phyloP scores from a whole-genome alignment of 2,797 vertebrate species.

The Trichosurus vulpecula region DNA sequence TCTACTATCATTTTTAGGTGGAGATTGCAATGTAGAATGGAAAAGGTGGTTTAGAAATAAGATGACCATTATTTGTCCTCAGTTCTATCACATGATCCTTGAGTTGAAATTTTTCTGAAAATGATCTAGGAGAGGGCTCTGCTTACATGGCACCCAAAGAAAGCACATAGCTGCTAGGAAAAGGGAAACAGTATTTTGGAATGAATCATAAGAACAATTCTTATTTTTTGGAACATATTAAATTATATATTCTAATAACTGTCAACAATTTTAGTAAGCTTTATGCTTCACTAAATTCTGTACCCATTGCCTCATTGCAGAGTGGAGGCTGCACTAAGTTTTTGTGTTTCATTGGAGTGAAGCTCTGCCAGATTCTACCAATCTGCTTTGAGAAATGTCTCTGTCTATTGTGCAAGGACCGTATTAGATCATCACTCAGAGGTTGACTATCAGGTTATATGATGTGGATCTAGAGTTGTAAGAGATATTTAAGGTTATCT shows the following conservation, averaged over 20 bases:
- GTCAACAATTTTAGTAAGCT: background rate
- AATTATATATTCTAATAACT: background rate
- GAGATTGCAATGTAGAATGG: background rate
- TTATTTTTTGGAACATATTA: background rate
- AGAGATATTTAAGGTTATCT: background rate
- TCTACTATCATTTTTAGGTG: slow-evolving; percentile 59
- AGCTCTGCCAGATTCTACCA: background rate
- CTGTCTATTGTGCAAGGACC: background rate
- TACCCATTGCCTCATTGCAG: background rate
- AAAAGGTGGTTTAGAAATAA: slow-evolving; percentile 36
- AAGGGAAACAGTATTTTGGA: background rate
- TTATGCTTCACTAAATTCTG: background rate
- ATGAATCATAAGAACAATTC: background rate
- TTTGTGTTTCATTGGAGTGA: background rate
- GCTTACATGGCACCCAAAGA: background rate
- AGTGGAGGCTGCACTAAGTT: background rate
- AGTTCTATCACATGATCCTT: background rate
- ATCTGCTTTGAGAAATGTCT: background rate
- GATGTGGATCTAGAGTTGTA: background rate
- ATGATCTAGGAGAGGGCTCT: background rate
- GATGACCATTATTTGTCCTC: background rate
- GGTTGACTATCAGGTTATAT: background rate
- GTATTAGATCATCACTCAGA: background rate
- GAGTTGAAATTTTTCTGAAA: background rate
- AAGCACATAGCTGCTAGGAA: background rate